These are phyloP conservation scores for Pangasius larnaudii DNA, from an alignment of 2,797 vertebrate genomes.

Conservation along the genomic window DNA sequence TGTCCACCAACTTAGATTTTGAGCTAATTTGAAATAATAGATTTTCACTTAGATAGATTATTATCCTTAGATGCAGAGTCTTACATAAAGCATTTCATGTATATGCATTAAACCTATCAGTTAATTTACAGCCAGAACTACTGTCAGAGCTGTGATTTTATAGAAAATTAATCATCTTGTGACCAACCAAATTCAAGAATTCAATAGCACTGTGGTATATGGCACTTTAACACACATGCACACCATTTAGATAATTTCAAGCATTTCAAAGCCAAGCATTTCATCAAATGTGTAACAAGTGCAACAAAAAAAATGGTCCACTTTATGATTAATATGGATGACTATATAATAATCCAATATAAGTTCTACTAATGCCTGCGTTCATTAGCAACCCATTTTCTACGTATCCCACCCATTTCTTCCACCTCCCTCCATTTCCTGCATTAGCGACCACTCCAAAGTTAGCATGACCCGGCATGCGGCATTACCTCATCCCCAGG, in stretches of 20 bases:
- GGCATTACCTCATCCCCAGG: conserved; percentile 57
- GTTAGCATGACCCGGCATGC: conserved; percentile 45
- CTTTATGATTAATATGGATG: neutral
- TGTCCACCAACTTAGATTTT: neutral
- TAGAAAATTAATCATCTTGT: neutral
- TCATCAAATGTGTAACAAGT: neutral
- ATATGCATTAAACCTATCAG: neutral
- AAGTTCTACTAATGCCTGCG: neutral
- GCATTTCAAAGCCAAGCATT: no score
- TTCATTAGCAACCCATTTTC: conserved; percentile 28
- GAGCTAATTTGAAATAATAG: neutral
- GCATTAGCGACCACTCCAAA: conserved; percentile 49
- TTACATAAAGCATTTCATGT: neutral
- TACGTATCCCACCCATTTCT: conserved; percentile 12
- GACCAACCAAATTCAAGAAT: neutral
- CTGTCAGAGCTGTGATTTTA: neutral
- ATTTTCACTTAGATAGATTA: no score
- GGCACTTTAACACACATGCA: no score
- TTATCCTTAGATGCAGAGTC: no score
- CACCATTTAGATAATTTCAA: neutral
- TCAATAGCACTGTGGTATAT: neutral
- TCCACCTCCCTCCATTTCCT: conserved; percentile 34
- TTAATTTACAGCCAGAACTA: neutral
- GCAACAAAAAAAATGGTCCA: neutral
- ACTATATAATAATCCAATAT: neutral